Conservation (phyloP, 2,888 invertebrate species). For the Pseudoips prasinana region DNA sequence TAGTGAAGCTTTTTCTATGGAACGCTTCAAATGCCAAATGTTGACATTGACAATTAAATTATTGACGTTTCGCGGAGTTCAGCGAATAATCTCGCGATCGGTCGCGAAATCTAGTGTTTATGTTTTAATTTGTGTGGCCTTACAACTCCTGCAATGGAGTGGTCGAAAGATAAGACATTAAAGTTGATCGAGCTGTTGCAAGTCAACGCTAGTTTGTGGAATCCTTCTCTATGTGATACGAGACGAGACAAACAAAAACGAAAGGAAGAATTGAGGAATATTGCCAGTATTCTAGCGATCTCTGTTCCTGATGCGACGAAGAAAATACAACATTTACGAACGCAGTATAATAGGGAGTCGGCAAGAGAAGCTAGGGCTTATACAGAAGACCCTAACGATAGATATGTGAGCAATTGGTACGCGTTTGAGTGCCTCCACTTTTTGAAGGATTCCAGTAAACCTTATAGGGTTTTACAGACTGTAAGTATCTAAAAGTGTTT, state of each 20-base stretch:
- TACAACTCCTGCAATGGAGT: conserved; percentile 60
- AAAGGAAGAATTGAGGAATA: conserved; percentile 64
- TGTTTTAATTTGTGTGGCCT: conserved; percentile 31
- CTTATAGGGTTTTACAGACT: conserved; percentile 59
- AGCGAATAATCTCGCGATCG: neutral
- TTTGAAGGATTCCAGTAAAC: conserved; percentile 80
- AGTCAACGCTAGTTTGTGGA: conserved; percentile 68
- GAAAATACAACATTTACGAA: conserved; percentile 83
- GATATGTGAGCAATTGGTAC: conserved; percentile 77
- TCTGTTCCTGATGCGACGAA: conserved; percentile 77
- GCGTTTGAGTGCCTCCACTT: conserved; percentile 83
- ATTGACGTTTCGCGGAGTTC: neutral
- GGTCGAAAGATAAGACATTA: conserved; percentile 74
- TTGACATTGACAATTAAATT: neutral
- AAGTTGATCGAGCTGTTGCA: conserved; percentile 71
- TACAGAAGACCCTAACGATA: conserved; percentile 76
- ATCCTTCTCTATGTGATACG: conserved; percentile 65
- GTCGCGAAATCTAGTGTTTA: conserved; percentile 2
- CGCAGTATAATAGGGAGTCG: conserved; percentile 83
- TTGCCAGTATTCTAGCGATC: conserved; percentile 61
- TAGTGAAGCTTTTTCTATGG: too few species aligned
- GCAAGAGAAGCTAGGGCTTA: conserved; percentile 76
- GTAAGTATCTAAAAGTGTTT: too few species aligned
- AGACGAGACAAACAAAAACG: conserved; percentile 72
- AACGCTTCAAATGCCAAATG: too few species aligned